Evolutionary conservation across 1,140 invertebrate genomes (phyloP).

Genomic region (Neocloeon triangulifer): DNA sequence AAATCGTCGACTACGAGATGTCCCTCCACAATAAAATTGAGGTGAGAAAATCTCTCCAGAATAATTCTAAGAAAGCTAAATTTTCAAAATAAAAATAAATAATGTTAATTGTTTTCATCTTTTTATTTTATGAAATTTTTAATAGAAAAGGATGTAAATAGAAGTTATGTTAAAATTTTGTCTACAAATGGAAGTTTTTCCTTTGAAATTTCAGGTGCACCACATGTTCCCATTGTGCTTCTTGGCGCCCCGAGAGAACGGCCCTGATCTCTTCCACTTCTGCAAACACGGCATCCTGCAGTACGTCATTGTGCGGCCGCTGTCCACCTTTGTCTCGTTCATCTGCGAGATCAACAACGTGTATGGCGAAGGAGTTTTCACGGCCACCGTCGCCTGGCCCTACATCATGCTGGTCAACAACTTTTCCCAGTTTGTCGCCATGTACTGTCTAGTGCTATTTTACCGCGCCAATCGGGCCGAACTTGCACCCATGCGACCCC

Average conservation of each 20-base stretch:
- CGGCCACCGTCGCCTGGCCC: slow-evolving; percentile 59
- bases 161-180: too few relatives aligned
- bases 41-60: too few relatives aligned
- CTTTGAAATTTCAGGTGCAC: slow-evolving; percentile 61
- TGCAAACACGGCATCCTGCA: slow-evolving; percentile 93
- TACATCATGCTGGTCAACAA: slow-evolving; percentile 85
- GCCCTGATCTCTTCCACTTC: slow-evolving; percentile 75
- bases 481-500: slow-evolving; percentile 72
- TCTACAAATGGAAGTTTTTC: too few relatives aligned
- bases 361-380: slow-evolving; percentile 79
- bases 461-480: slow-evolving; percentile 74
- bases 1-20: too few relatives aligned
- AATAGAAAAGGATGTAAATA: too few relatives aligned
- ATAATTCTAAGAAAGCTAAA: too few relatives aligned
- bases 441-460: slow-evolving; percentile 89
- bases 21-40: too few relatives aligned
- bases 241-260: slow-evolving; percentile 69
- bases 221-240: slow-evolving; percentile 72
- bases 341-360: slow-evolving; percentile 66
- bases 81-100: too few relatives aligned
- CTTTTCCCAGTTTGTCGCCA: slow-evolving; percentile 83
- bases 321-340: slow-evolving; percentile 72
- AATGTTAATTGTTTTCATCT: too few relatives aligned
- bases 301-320: slow-evolving; percentile 71
- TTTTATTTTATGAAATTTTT: too few relatives aligned